phyloP scores from a whole-genome alignment of 1,140 invertebrate genomes.

The Hetaerina americana region DNA sequence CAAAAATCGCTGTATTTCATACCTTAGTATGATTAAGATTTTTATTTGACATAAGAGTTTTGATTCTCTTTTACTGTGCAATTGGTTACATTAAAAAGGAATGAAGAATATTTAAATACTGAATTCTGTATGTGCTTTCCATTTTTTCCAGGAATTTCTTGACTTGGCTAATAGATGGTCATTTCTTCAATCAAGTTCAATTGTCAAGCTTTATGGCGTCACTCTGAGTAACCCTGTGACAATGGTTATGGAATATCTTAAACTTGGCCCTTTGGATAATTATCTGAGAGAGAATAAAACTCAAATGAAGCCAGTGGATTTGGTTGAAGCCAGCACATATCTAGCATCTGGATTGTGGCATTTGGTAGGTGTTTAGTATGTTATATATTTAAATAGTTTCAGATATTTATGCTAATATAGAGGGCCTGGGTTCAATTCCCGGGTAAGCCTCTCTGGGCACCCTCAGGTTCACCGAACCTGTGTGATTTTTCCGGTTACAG shows the following conservation, averaged over 20 bases:
- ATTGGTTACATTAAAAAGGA: no score
- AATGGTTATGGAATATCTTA: conserved; percentile 66
- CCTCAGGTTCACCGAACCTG: no score
- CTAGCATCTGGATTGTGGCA: conserved; percentile 69
- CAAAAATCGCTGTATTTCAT: no score
- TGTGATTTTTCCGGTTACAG: no score
- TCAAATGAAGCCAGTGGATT: conserved; percentile 47
- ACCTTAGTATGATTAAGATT: no score
- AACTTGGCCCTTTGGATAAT: conserved; percentile 57
- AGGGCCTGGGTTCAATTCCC: no score
- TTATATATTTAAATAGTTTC: no score
- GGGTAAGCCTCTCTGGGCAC: no score
- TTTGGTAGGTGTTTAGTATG: conserved; percentile 38
- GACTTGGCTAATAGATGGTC: conserved; percentile 58
- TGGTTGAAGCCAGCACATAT: conserved; percentile 62
- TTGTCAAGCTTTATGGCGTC: conserved; percentile 61
- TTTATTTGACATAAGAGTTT: no score
- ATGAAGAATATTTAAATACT: neutral
- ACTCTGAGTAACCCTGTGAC: conserved; percentile 59
- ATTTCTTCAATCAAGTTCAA: conserved; percentile 52
- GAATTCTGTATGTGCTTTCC: conserved; percentile 7
- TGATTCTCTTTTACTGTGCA: no score
- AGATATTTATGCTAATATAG: no score
- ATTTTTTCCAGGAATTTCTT: conserved; percentile 52
- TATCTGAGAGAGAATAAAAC: conserved; percentile 46